Evolutionary conservation across 2,888 invertebrate genomes (phyloP).

Genomic region (Meandrusa payeni): DNA sequence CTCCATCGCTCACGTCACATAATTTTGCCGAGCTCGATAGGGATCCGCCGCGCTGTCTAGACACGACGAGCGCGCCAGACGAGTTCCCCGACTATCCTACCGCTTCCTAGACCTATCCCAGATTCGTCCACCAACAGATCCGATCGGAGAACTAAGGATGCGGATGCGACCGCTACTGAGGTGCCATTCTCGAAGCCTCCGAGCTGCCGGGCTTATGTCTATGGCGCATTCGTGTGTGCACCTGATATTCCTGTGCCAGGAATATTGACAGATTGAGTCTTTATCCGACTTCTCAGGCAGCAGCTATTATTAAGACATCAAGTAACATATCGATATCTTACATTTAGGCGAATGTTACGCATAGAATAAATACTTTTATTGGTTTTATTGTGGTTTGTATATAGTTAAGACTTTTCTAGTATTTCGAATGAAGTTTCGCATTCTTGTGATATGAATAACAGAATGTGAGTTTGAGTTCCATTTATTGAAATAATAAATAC

Average conservation of each 20-base stretch:
- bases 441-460: too few relatives aligned
- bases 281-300: constrained; percentile 11
- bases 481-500: too few relatives aligned
- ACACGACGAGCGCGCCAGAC: constrained; percentile 66
- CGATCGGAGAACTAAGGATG: constrained; percentile 38
- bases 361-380: too few relatives aligned
- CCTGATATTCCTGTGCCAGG: constrained; percentile 35
- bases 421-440: too few relatives aligned
- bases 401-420: too few relatives aligned
- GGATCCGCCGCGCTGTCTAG: constrained; percentile 71
- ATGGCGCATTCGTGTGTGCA: constrained; percentile 42
- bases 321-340: too few relatives aligned
- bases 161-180: constrained; percentile 47
- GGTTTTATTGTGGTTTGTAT: too few relatives aligned
- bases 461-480: too few relatives aligned
- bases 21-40: constrained; percentile 72
- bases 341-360: too few relatives aligned
- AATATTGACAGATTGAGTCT: constrained; percentile 33
- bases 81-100: constrained; percentile 54
- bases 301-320: constrained; percentile 6
- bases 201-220: constrained; percentile 5
- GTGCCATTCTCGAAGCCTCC: constrained; percentile 48
- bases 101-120: constrained; percentile 35
- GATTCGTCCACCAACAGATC: constrained; percentile 58
- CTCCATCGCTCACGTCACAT: constrained; percentile 58